Evolutionary conservation across 2,113 vertebrate genomes (phyloP).

Genomic region (Tautogolabrus adspersus): DNA sequence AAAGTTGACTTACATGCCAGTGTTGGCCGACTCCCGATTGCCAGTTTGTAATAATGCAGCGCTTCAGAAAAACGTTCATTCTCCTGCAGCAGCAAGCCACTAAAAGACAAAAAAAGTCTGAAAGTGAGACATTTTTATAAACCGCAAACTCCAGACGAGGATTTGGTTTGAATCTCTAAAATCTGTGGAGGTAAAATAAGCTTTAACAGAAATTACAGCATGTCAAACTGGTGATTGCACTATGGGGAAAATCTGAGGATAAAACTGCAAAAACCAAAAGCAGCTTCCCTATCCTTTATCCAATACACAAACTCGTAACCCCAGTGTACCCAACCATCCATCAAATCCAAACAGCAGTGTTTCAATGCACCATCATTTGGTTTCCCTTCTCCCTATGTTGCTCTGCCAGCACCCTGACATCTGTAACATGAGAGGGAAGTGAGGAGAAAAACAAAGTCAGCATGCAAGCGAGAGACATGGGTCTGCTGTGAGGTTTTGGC

Average conservation of each 20-base stretch:
- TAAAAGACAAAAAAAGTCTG: conserved; percentile 59
- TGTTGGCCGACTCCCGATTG: conserved; percentile 95
- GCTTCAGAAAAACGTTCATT: conserved; percentile 93
- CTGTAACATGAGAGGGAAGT: conserved; percentile 41
- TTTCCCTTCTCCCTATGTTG: conserved; percentile 19
- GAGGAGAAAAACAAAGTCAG: conserved; percentile 39
- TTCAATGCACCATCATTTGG: conserved; percentile 13
- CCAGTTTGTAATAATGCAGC: conserved; percentile 95
- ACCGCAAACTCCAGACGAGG: background rate
- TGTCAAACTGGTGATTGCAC: conserved; percentile 15
- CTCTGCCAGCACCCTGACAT: conserved; percentile 45
- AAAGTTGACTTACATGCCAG: conserved; percentile 93
- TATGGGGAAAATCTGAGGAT: conserved; percentile 11
- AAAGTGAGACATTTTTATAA: background rate
- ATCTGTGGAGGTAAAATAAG: conserved; percentile 7
- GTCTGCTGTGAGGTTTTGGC: conserved; percentile 46
- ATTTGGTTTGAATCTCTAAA: conserved; percentile 2
- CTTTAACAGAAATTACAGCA: conserved; percentile 11
- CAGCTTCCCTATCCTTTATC: background rate
- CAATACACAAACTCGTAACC: background rate
- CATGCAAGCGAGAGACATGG: conserved; percentile 10
- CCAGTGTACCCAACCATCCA: conserved; percentile 32
- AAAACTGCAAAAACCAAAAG: conserved; percentile 9
- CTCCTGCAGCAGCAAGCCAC: conserved; percentile 96
- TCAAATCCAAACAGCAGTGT: conserved; percentile 27